Evolutionary conservation across 64 coral and sea anemone genomes (phyloP).

Genomic region (Actinia equina): DNA sequence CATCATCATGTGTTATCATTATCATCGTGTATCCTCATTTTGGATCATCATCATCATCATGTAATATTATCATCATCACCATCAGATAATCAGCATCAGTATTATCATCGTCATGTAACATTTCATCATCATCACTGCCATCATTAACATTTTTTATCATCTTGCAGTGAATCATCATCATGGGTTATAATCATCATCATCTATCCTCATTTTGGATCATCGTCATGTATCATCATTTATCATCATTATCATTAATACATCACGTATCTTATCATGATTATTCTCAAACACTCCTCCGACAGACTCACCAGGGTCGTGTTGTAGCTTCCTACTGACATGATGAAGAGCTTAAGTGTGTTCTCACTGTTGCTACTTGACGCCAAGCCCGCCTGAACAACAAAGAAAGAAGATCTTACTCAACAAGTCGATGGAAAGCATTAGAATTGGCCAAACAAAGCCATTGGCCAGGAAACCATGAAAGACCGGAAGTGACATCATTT

Average conservation of each 20-base stretch:
- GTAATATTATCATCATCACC: neutral
- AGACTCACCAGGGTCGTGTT: slow-evolving; percentile 53
- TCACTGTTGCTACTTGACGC: slow-evolving; percentile 66
- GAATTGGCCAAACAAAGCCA: too few species aligned
- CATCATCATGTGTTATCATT: neutral
- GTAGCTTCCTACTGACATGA: slow-evolving; percentile 50
- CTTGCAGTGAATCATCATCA: neutral
- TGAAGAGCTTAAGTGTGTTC: slow-evolving; percentile 68
- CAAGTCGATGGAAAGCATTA: too few species aligned
- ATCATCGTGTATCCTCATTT: neutral
- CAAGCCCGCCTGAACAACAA: slow-evolving; percentile 47
- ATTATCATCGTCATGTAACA: neutral
- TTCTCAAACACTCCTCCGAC: neutral
- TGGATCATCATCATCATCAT: neutral
- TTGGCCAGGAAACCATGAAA: too few species aligned
- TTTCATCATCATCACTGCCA: neutral
- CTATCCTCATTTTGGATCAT: neutral
- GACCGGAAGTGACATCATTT: too few species aligned
- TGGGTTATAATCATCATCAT: neutral
- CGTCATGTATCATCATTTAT: neutral
- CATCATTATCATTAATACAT: neutral
- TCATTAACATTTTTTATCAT: neutral
- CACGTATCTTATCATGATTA: neutral
- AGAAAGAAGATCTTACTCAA: neutral
- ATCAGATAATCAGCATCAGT: neutral